These are phyloP conservation scores for Coendou prehensilis DNA, from an alignment of 2,797 vertebrate species.

Conservation along the genomic window DNA sequence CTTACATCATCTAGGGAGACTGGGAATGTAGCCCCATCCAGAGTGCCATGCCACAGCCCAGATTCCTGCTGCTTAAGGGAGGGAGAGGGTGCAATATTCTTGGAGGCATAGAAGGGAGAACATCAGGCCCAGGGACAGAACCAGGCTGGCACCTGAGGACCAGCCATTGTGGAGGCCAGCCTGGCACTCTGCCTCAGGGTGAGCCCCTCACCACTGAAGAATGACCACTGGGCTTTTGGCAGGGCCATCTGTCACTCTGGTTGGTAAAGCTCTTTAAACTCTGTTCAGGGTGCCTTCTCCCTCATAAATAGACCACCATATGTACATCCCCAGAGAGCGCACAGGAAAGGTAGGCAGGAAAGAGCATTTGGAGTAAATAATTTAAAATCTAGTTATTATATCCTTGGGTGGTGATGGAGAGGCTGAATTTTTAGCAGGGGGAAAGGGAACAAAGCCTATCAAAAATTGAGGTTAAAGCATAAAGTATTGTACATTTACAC, in stretches of 20 bases:
- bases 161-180: not conserved
- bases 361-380: not conserved
- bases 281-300: constrained; percentile 3
- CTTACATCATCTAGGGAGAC: not conserved
- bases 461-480: not conserved
- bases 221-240: not conserved
- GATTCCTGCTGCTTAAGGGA: not conserved
- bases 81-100: rapidly evolving
- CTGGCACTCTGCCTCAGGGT: not conserved
- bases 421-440: not conserved
- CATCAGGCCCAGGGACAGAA: not conserved
- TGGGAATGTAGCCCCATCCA: not conserved
- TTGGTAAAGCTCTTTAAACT: not conserved
- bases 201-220: not conserved
- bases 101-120: not conserved
- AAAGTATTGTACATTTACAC: not conserved
- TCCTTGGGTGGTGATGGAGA: constrained; percentile 2
- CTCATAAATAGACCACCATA: not conserved
- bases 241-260: not conserved
- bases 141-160: not conserved
- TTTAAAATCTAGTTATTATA: constrained; percentile 38
- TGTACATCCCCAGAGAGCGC: constrained; percentile 37
- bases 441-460: constrained; percentile 16
- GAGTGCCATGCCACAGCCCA: not conserved
- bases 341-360: constrained; percentile 41